A percentile compares a stretch with the other conserved stretches of the same genome.
Evolutionary conservation across 2,888 invertebrate genomes (phyloP).

Genomic region (Eilema griseolum): DNA sequence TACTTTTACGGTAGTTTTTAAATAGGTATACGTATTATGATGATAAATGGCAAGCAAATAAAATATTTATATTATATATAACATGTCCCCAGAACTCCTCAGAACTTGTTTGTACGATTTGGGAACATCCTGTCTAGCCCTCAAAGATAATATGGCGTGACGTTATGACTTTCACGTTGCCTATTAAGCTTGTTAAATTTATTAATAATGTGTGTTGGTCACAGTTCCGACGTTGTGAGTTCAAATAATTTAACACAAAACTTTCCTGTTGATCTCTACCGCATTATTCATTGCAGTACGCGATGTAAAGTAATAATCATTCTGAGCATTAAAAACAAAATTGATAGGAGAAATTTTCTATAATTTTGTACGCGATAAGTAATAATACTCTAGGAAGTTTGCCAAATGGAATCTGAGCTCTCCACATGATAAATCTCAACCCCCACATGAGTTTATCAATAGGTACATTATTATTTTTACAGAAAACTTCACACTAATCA

Average conservation of each 20-base stretch:
- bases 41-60: no score
- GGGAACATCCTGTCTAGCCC: background rate
- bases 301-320: background rate
- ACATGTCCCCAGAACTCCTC: no score
- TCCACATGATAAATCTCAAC: constrained; percentile 1
- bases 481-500: constrained; percentile 44
- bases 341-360: background rate
- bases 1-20: no score
- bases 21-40: no score
- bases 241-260: background rate
- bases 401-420: background rate
- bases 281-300: background rate
- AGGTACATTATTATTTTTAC: constrained; percentile 14
- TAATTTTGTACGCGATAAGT: background rate
- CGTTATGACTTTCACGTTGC: background rate
- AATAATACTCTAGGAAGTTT: background rate
- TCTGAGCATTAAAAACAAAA: background rate
- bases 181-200: constrained; percentile 5
- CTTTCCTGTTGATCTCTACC: constrained; percentile 9
- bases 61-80: no score
- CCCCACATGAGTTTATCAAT: constrained; percentile 35
- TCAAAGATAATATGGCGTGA: background rate
- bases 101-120: background rate
- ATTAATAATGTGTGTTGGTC: background rate
- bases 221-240: background rate